phyloP scores from a whole-genome alignment of 1,140 invertebrate species.

The Penaeus japonicus region DNA sequence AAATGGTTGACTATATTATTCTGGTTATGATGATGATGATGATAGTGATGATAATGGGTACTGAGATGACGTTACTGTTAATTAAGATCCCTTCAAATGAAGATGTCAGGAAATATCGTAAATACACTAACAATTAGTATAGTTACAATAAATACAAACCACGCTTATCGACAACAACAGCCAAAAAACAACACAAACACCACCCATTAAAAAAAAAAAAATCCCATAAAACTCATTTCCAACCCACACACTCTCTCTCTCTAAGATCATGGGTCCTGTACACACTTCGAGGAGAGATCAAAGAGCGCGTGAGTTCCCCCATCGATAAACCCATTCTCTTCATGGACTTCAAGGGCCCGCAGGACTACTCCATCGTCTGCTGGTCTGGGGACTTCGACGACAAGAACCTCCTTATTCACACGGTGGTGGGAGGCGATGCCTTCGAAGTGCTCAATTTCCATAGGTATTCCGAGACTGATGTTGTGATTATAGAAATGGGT shows the following conservation, averaged over 20 bases:
- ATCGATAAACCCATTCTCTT: constrained; percentile 63
- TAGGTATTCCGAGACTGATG: constrained; percentile 65
- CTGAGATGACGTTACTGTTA: no score
- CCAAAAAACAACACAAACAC: no score
- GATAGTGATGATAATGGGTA: no score
- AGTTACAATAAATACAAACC: no score
- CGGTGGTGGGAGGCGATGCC: constrained; percentile 68
- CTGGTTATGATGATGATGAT: no score
- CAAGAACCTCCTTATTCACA: constrained; percentile 73
- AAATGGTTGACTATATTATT: no score
- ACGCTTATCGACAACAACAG: no score
- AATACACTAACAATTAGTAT: no score
- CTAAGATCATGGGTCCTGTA: constrained; percentile 73
- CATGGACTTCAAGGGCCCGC: constrained; percentile 77
- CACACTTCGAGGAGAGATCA: constrained; percentile 73
- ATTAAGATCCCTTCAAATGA: no score
- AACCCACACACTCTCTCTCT: not conserved
- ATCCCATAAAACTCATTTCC: not conserved
- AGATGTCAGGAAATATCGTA: no score
- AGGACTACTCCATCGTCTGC: constrained; percentile 77
- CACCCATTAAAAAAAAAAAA: no score
- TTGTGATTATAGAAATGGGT: not conserved
- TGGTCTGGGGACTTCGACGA: constrained; percentile 84
- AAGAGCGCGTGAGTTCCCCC: constrained; percentile 47
- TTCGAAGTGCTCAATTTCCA: constrained; percentile 78